Conservation (phyloP, 2,113 vertebrate genomes). For the Parotia lawesii region DNA sequence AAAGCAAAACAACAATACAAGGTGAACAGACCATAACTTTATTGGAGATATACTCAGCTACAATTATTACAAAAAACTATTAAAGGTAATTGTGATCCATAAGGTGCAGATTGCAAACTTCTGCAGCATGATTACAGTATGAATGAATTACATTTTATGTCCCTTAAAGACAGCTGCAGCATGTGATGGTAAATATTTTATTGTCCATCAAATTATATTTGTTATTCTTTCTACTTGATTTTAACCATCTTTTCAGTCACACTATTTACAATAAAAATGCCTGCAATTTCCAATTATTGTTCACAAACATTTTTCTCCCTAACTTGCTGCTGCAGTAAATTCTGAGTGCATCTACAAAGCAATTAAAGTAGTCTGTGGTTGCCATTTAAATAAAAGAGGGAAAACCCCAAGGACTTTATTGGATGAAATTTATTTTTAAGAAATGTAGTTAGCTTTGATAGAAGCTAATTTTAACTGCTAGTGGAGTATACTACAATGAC, state of each 20-base stretch:
- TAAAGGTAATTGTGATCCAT: constrained; percentile 88
- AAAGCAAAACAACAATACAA: constrained; percentile 9
- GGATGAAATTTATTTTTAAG: constrained; percentile 51
- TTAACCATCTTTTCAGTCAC: constrained; percentile 68
- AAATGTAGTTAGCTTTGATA: constrained; percentile 46
- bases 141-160: constrained; percentile 79
- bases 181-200: constrained; percentile 75
- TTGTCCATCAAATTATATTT: constrained; percentile 71
- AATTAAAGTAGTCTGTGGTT: constrained; percentile 68
- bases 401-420: background rate
- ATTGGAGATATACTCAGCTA: constrained; percentile 95
- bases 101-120: constrained; percentile 89
- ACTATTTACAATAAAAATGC: constrained; percentile 79
- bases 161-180: constrained; percentile 81
- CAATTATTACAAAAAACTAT: constrained; percentile 83
- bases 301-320: constrained; percentile 58
- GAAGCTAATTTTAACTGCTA: constrained; percentile 58
- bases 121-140: constrained; percentile 86
- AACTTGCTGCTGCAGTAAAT: constrained; percentile 69
- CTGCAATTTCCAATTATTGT: constrained; percentile 67
- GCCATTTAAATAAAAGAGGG: constrained; percentile 56
- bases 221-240: constrained; percentile 74
- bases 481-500: constrained; percentile 61
- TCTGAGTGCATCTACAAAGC: constrained; percentile 68
- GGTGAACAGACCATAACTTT: constrained; percentile 90